phyloP scores from a whole-genome alignment of 2,113 vertebrate species.

The Macaca nemestrina region DNA sequence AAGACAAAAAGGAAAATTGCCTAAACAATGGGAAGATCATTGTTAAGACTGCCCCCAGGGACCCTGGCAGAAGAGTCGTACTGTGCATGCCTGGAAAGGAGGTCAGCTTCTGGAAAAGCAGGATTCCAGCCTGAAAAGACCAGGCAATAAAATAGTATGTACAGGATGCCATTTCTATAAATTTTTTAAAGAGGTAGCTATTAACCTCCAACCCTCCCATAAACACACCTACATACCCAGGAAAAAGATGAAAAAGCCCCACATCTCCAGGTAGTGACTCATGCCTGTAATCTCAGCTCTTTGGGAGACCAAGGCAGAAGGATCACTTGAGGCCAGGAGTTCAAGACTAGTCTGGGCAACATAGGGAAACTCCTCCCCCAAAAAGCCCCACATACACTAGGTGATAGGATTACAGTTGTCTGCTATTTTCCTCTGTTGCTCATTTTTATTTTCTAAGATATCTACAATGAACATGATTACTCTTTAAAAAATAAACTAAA shows the following conservation, averaged over 20 bases:
- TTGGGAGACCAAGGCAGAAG: no score
- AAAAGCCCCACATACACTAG: no score
- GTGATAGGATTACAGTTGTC: accelerated
- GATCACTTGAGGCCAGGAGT: no score
- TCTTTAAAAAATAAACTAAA: neutral
- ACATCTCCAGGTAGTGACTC: no score
- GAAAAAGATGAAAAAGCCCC: neutral
- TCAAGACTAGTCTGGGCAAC: no score
- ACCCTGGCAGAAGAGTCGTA: no score
- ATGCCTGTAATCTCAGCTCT: no score
- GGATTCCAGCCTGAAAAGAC: neutral
- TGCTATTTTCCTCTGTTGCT: neutral
- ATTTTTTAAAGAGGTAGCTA: neutral
- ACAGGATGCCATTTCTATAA: neutral
- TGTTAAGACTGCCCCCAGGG: neutral
- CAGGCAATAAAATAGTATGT: neutral
- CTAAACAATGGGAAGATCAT: neutral
- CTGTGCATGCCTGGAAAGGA: neutral
- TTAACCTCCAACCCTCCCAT: accelerated
- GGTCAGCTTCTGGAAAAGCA: no score
- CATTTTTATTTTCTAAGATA: neutral
- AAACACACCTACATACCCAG: neutral
- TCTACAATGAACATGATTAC: neutral
- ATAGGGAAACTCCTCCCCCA: no score
- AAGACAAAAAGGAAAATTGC: neutral